Percentiles rank a stretch among this genome's conserved stretches.
Evolutionary conservation across 64 coral and sea anemone species (phyloP).

Genomic region (Stichodactyla mertensii): DNA sequence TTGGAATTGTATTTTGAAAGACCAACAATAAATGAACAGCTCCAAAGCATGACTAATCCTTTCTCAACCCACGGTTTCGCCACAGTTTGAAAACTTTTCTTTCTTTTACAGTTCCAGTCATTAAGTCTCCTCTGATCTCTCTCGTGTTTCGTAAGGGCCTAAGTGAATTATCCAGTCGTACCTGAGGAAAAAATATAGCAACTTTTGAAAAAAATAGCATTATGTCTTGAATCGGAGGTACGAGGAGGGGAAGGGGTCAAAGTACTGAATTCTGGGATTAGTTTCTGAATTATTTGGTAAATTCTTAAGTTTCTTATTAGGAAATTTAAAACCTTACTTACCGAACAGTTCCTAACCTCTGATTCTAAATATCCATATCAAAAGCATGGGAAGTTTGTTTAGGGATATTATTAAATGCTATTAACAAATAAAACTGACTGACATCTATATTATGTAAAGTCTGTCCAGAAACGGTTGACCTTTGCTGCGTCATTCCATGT

Average conservation of each 20-base stretch:
- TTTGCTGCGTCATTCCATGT: background rate
- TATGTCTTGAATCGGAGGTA: too few relatives aligned
- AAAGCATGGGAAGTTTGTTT: background rate
- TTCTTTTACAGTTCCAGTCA: background rate
- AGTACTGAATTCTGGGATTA: too few relatives aligned
- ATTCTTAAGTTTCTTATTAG: background rate
- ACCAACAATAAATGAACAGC: background rate
- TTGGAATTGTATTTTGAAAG: background rate
- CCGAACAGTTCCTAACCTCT: too few relatives aligned
- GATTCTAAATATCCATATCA: background rate
- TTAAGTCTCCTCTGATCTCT: background rate
- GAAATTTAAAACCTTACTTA: too few relatives aligned
- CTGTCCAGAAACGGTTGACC: background rate
- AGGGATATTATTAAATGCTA: background rate
- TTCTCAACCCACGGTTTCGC: background rate
- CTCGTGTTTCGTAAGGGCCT: too few relatives aligned
- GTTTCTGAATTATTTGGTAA: background rate
- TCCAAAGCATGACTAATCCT: background rate
- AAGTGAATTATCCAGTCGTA: too few relatives aligned
- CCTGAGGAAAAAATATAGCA: too few relatives aligned
- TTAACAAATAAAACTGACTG: background rate
- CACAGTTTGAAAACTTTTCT: background rate
- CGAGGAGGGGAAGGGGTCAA: too few relatives aligned
- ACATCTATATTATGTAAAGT: background rate
- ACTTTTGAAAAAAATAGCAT: too few relatives aligned